Conservation (phyloP, 2,888 invertebrate species). For the Drosophila niveifrons region DNA sequence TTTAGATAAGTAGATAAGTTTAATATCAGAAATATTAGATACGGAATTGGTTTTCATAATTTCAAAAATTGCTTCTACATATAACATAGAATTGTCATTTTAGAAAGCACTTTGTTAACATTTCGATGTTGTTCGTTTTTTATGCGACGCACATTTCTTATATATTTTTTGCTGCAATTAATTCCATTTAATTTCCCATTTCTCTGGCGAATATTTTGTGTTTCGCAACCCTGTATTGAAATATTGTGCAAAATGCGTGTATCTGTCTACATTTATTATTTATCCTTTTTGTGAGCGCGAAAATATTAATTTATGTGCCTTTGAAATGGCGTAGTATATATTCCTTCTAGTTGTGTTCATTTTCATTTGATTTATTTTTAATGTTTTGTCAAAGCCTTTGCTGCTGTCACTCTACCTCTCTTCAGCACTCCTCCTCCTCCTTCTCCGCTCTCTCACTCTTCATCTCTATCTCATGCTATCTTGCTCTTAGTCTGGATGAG, state of each 20-base stretch:
- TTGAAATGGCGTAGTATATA: constrained; percentile 34
- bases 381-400: constrained; percentile 63
- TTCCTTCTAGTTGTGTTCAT: constrained; percentile 56
- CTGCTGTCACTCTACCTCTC: neutral
- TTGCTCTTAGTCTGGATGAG: constrained; percentile 4
- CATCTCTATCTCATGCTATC: neutral
- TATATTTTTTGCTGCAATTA: neutral
- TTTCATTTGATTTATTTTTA: constrained; percentile 75
- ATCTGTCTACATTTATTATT: constrained; percentile 13
- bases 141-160: neutral
- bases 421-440: neutral
- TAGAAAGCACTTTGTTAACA: too few relatives aligned
- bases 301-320: constrained; percentile 73
- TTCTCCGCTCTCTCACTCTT: constrained; percentile 3
- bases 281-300: constrained; percentile 9
- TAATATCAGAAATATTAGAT: too few relatives aligned
- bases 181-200: neutral
- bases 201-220: neutral
- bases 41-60: too few relatives aligned
- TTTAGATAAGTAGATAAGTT: too few relatives aligned
- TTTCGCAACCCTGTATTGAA: constrained; percentile 6
- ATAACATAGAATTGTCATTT: too few relatives aligned
- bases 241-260: neutral
- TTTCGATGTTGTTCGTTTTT: too few relatives aligned
- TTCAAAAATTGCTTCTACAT: too few relatives aligned